Percentiles rank a stretch among this genome's conserved stretches.
Conservation (phyloP, 2,113 vertebrate genomes). For the Acrocephalus arundinaceus region DNA sequence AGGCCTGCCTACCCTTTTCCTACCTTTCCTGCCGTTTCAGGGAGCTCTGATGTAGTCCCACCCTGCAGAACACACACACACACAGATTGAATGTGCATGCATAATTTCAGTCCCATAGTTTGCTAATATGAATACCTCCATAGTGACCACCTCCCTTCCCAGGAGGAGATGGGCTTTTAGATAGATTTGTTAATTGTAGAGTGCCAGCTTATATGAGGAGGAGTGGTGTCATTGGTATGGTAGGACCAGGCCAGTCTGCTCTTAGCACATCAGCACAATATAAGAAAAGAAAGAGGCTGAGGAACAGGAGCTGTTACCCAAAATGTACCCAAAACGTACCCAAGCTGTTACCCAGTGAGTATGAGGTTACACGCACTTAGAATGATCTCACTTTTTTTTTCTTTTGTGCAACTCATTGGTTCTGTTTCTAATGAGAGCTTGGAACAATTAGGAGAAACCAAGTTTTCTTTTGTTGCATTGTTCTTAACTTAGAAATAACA, state of each 20-base stretch:
- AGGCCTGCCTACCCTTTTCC: not conserved
- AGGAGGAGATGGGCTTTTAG: not conserved
- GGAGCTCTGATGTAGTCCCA: not conserved
- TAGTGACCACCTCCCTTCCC: not conserved
- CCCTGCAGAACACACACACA: not conserved
- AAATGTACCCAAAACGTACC: not conserved
- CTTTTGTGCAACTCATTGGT: not conserved
- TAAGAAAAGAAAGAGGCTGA: not conserved
- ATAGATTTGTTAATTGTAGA: not conserved
- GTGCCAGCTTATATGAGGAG: not conserved
- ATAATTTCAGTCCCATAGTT: not conserved
- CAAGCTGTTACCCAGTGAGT: not conserved
- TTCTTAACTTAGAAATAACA: not conserved
- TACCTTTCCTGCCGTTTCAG: not conserved
- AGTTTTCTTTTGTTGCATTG: not conserved
- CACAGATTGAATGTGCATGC: not conserved
- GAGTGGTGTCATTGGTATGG: not conserved
- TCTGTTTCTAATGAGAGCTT: not conserved
- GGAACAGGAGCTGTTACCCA: not conserved
- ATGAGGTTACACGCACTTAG: not conserved
- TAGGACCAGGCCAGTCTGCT: not conserved
- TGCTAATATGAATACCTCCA: not conserved
- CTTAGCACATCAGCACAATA: not conserved
- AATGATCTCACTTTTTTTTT: not conserved
- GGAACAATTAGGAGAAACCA: not conserved